phyloP scores from a whole-genome alignment of 2,113 vertebrate genomes.

The Brevimyrus niger region DNA sequence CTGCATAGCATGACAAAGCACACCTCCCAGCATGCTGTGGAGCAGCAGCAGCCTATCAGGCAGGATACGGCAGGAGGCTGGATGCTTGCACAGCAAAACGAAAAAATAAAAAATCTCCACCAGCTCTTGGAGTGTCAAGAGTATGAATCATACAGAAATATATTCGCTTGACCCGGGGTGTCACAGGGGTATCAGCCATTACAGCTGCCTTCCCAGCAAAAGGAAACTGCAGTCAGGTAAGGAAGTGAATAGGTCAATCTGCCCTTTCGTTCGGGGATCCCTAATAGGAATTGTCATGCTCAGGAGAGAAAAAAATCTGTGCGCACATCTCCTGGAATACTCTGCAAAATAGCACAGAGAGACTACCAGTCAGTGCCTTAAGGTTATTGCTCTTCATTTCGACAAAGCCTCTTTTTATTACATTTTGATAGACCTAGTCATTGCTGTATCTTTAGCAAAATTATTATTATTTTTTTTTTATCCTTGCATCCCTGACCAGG shows the following conservation, averaged over 20 bases:
- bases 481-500: neutral
- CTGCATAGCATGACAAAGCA: neutral
- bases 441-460: neutral
- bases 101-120: constrained; percentile 43
- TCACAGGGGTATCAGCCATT: constrained; percentile 53
- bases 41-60: constrained; percentile 52
- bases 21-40: constrained; percentile 27
- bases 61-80: constrained; percentile 60
- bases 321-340: constrained; percentile 20
- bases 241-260: constrained; percentile 48
- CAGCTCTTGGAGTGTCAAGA: constrained; percentile 61
- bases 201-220: constrained; percentile 38
- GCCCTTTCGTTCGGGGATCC: constrained; percentile 45
- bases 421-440: neutral
- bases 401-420: neutral
- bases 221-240: constrained; percentile 50
- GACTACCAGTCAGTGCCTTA: neutral
- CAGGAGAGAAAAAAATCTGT: constrained; percentile 37
- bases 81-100: constrained; percentile 35
- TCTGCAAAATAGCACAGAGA: neutral
- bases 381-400: neutral
- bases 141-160: constrained; percentile 61
- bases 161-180: constrained; percentile 44
- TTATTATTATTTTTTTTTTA: neutral
- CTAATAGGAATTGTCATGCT: constrained; percentile 43